phyloP scores from a whole-genome alignment of 2,797 vertebrate species.

The Microctenopoma steveboyesi region DNA sequence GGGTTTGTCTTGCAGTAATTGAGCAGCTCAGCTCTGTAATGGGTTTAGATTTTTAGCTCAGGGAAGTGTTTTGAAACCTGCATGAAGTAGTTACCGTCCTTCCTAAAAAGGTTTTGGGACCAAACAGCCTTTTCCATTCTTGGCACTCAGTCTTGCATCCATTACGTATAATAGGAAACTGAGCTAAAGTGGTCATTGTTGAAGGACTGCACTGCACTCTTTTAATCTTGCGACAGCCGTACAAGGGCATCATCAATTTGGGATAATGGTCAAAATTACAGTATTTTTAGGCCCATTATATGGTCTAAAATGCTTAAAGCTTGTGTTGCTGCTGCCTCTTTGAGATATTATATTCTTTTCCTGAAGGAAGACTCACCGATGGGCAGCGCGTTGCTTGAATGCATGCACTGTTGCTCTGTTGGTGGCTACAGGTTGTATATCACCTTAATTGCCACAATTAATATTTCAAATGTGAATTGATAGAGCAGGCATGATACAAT shows the following conservation, averaged over 20 bases:
- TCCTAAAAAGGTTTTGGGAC: constrained; percentile 41
- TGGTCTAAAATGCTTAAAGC: constrained; percentile 16
- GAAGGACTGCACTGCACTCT: constrained; percentile 38
- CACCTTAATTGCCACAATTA: constrained; percentile 25
- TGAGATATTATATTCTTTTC: constrained; percentile 25
- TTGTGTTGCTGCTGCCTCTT: constrained; percentile 23
- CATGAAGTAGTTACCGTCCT: constrained; percentile 34
- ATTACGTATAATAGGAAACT: constrained; percentile 47
- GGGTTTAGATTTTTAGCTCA: constrained; percentile 19
- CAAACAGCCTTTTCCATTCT: constrained; percentile 46
- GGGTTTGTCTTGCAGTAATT: constrained; percentile 53
- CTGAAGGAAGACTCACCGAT: background rate
- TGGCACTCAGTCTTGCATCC: constrained; percentile 41
- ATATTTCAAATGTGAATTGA: constrained; percentile 46
- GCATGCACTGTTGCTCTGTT: background rate
- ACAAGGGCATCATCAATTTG: constrained; percentile 31
- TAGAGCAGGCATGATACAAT: constrained; percentile 31
- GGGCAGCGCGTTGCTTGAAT: background rate
- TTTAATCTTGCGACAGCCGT: constrained; percentile 41
- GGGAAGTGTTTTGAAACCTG: constrained; percentile 43
- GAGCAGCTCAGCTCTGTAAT: constrained; percentile 39
- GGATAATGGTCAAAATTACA: constrained; percentile 41
- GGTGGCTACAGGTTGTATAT: constrained; percentile 23
- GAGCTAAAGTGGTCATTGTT: constrained; percentile 35
- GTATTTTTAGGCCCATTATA: constrained; percentile 34